These are phyloP conservation scores for Gorsachius magnificus DNA, from an alignment of 2,797 vertebrate species.

Conservation along the genomic window DNA sequence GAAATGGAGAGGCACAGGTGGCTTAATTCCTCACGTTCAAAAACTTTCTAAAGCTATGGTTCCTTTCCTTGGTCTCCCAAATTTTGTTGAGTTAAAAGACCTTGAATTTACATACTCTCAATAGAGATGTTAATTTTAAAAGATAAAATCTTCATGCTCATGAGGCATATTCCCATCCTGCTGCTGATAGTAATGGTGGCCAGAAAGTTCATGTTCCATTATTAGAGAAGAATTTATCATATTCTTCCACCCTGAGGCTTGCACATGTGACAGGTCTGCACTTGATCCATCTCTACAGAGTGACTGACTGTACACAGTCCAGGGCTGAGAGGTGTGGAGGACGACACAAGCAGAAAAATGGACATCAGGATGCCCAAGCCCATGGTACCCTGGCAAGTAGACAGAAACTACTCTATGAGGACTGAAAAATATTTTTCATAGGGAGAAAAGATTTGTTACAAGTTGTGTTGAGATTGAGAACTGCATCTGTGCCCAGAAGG, in stretches of 20 bases:
- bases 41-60: not conserved
- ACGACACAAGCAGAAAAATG: not conserved
- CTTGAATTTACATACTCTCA: not conserved
- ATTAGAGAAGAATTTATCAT: not conserved
- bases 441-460: not conserved
- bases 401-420: not conserved
- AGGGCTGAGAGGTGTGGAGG: not conserved
- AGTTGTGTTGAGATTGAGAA: not conserved
- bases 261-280: not conserved
- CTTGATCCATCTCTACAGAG: not conserved
- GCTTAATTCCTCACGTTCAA: not conserved
- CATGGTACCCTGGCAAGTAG: not conserved
- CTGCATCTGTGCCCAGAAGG: not conserved
- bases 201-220: not conserved
- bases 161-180: not conserved
- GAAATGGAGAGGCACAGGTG: not conserved
- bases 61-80: not conserved
- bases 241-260: not conserved
- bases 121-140: not conserved
- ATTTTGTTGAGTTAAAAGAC: not conserved
- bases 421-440: not conserved
- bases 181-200: not conserved
- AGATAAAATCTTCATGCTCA: not conserved
- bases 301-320: not conserved
- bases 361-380: not conserved